Evolutionary conservation across 2,888 invertebrate genomes (phyloP).

Genomic region (Ypsolopha sequella): DNA sequence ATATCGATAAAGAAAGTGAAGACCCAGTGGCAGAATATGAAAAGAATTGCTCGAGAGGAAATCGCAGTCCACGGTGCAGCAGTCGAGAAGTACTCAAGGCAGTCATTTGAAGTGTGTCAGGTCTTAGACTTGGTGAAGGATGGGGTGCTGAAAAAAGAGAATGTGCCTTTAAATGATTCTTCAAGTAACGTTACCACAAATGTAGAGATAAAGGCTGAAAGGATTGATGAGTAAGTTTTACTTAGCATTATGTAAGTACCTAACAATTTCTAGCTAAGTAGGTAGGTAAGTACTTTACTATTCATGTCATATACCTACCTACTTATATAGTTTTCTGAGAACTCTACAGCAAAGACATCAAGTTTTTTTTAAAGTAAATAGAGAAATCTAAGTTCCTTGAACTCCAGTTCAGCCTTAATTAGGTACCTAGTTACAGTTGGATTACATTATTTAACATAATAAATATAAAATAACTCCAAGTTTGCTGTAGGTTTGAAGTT

Average conservation of each 20-base stretch:
- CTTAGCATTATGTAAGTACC: neutral
- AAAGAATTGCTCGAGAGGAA: slow-evolving; percentile 58
- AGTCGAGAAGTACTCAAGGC: slow-evolving; percentile 36
- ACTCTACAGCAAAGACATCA: no score
- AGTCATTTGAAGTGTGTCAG: slow-evolving; percentile 49
- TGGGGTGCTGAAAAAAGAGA: slow-evolving; percentile 28
- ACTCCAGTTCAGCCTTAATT: no score
- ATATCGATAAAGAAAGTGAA: slow-evolving; percentile 59
- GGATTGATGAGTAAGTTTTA: slow-evolving; percentile 53
- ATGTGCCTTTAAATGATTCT: slow-evolving; percentile 27
- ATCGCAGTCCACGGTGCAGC: slow-evolving; percentile 36
- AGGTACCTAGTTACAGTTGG: no score
- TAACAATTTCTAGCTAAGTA: neutral
- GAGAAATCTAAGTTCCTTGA: no score
- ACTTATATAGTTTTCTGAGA: no score
- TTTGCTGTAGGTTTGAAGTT: no score
- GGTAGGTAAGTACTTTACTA: neutral
- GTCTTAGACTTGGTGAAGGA: slow-evolving; percentile 48
- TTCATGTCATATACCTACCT: neutral
- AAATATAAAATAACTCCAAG: no score
- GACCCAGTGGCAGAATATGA: slow-evolving; percentile 67
- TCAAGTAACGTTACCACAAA: slow-evolving; percentile 27
- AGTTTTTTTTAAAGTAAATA: no score
- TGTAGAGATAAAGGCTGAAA: slow-evolving; percentile 55
- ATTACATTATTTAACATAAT: no score